Percentiles rank a stretch among this genome's conserved stretches.
Conservation (phyloP, 2,797 vertebrate genomes). For the Sebastiscus tertius region DNA sequence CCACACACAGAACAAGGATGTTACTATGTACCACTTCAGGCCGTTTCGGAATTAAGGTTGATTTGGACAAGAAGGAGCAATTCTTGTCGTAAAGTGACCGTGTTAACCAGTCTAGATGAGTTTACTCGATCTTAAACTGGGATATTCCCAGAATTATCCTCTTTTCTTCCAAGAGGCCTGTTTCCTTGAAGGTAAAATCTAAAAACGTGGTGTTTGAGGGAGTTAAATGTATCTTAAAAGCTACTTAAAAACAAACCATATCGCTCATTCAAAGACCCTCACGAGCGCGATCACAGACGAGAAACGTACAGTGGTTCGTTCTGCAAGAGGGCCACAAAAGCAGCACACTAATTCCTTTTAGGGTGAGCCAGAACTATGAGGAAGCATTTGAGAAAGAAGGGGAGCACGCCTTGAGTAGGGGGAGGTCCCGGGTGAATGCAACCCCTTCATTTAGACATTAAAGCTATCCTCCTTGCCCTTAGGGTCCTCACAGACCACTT, state of each 20-base stretch:
- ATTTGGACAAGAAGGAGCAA: constrained; percentile 36
- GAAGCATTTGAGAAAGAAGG: constrained; percentile 42
- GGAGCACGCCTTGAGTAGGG: constrained; percentile 40
- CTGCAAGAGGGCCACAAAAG: neutral
- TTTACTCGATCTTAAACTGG: neutral
- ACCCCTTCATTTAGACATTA: constrained; percentile 72
- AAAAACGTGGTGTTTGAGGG: neutral
- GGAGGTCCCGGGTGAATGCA: constrained; percentile 37
- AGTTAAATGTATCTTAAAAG: neutral
- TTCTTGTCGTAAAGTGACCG: constrained; percentile 27
- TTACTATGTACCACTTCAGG: constrained; percentile 63
- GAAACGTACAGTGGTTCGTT: neutral
- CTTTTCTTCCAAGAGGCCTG: neutral
- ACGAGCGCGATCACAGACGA: neutral
- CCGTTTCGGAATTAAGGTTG: constrained; percentile 36
- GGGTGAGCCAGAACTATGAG: constrained; percentile 43
- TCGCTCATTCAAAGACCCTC: constrained; percentile 6
- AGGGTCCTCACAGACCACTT: constrained; percentile 49
- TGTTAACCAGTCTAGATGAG: neutral
- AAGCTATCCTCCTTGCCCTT: constrained; percentile 53
- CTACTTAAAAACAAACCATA: constrained; percentile 10
- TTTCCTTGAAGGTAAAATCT: constrained; percentile 8
- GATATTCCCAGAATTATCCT: neutral
- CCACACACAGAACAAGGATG: constrained; percentile 73
- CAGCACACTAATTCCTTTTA: constrained; percentile 41